phyloP scores from a whole-genome alignment of 1,140 invertebrate species.

The Dendroctonus ponderosae region DNA sequence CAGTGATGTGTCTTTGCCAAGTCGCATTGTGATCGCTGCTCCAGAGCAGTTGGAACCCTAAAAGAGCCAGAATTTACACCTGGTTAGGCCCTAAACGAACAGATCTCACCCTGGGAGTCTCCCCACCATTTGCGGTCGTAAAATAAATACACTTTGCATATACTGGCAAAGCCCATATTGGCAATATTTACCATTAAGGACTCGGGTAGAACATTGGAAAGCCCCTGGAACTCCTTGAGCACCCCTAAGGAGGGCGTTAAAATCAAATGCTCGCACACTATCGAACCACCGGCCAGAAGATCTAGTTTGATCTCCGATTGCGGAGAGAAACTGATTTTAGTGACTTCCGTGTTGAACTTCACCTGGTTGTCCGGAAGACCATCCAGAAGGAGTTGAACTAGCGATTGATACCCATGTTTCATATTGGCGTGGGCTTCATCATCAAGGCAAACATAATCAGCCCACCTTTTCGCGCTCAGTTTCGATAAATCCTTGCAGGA shows the following conservation, averaged over 20 bases:
- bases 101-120: slow-evolving; percentile 42
- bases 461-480: slow-evolving; percentile 61
- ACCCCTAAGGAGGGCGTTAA: slow-evolving; percentile 67
- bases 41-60: slow-evolving; percentile 66
- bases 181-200: slow-evolving; percentile 53
- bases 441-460: slow-evolving; percentile 55
- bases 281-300: slow-evolving; percentile 31
- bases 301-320: slow-evolving; percentile 31
- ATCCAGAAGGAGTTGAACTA: slow-evolving; percentile 54
- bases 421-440: slow-evolving; percentile 61
- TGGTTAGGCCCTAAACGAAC: not conserved
- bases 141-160: slow-evolving; percentile 71
- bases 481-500: slow-evolving; percentile 57
- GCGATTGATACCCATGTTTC: slow-evolving; percentile 57
- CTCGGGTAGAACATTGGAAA: slow-evolving; percentile 61
- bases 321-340: slow-evolving; percentile 45
- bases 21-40: slow-evolving; percentile 46
- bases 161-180: slow-evolving; percentile 64
- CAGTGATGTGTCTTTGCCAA: slow-evolving; percentile 60
- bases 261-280: slow-evolving; percentile 56
- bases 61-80: not conserved
- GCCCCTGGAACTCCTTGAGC: slow-evolving; percentile 55
- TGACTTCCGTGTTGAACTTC: slow-evolving; percentile 53
- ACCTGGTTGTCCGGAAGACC: slow-evolving; percentile 52
- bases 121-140: slow-evolving; percentile 69